Conservation (phyloP, 2,888 invertebrate genomes). For the Ornithoptera alexandrae region DNA sequence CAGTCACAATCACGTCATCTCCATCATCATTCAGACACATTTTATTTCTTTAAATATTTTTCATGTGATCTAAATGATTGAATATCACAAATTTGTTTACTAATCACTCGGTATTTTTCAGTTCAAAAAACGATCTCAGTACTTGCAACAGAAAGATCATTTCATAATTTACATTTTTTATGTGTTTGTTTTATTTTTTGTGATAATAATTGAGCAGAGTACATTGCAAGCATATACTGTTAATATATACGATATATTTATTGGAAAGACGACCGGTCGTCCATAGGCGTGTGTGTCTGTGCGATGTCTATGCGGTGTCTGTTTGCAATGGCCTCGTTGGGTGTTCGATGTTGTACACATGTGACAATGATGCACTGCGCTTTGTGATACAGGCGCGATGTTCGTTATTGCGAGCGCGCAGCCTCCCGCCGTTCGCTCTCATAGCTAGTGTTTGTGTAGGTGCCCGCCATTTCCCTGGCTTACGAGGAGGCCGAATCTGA, state of each 20-base stretch:
- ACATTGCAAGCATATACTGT: constrained; percentile 60
- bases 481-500: constrained; percentile 99
- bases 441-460: constrained; percentile 84
- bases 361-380: constrained; percentile 65
- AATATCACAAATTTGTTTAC: constrained; percentile 40
- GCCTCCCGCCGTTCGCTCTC: constrained; percentile 57
- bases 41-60: constrained; percentile 28
- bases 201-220: constrained; percentile 60
- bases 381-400: constrained; percentile 49
- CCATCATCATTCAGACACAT: constrained; percentile 43
- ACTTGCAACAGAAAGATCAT: constrained; percentile 52
- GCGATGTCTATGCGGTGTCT: constrained; percentile 34
- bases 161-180: constrained; percentile 69
- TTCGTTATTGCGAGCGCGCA: constrained; percentile 37
- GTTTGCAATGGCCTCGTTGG: constrained; percentile 46
- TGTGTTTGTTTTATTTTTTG: constrained; percentile 63
- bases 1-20: constrained; percentile 53
- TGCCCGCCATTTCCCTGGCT: constrained; percentile 98
- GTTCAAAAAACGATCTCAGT: constrained; percentile 30
- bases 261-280: neutral
- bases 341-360: constrained; percentile 75
- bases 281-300: constrained; percentile 39
- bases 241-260: constrained; percentile 8
- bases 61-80: constrained; percentile 33
- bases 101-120: constrained; percentile 20